Percentiles rank a stretch among this genome's conserved stretches.
phyloP scores from a whole-genome alignment of 2,888 invertebrate species.

The Cryptocephalus moraei region DNA sequence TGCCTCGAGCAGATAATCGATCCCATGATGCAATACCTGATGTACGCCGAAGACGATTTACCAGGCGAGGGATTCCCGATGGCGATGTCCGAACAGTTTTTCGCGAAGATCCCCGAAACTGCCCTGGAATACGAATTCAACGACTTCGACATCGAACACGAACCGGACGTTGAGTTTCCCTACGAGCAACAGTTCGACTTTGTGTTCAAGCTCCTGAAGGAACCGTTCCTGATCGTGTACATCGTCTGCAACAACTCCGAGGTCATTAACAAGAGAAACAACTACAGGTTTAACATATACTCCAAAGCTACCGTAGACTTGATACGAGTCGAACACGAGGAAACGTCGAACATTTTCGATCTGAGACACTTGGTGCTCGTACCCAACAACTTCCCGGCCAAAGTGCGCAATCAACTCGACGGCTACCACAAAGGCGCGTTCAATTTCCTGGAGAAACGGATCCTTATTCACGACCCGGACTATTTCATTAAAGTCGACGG shows the following conservation, averaged over 20 bases:
- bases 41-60: conserved; percentile 10
- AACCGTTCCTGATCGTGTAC: conserved; percentile 43
- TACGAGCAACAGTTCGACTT: conserved; percentile 31
- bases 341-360: conserved; percentile 32
- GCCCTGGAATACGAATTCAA: conserved; percentile 19
- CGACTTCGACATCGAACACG: conserved; percentile 17
- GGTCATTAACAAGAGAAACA: conserved; percentile 36
- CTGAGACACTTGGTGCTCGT: conserved; percentile 41
- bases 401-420: conserved; percentile 41
- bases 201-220: conserved; percentile 26
- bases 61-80: conserved; percentile 17
- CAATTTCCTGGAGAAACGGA: conserved; percentile 41
- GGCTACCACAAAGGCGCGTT: conserved; percentile 40
- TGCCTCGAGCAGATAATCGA: conserved; percentile 19
- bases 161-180: conserved; percentile 20
- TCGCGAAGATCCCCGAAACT: conserved; percentile 10
- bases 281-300: conserved; percentile 28
- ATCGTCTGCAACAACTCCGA: conserved; percentile 46
- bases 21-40: conserved; percentile 10
- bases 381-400: conserved; percentile 39
- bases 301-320: conserved; percentile 25
- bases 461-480: conserved; percentile 45
- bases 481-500: conserved; percentile 50
- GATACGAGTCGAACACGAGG: conserved; percentile 12
- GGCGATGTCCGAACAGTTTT: conserved; percentile 21